Percentiles rank a stretch among this genome's conserved stretches.
Evolutionary conservation across 30 jellyfish, hydroid and myxozoan species (phyloP).

Genomic region (Rhopilema esculentum): DNA sequence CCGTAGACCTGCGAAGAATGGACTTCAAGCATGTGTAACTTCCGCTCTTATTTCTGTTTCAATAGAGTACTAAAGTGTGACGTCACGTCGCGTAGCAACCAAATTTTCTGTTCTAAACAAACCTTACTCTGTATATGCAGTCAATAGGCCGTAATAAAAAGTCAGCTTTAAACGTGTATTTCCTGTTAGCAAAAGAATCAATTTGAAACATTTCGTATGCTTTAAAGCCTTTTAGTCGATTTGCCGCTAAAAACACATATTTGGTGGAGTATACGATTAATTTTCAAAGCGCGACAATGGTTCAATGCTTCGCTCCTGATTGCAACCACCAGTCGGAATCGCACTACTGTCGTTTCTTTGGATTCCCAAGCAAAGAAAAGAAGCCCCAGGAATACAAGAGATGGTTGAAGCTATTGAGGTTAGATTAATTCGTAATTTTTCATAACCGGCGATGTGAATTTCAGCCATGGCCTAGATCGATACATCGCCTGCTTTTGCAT

Average conservation of each 20-base stretch:
- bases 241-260: not conserved
- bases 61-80: constrained; percentile 21
- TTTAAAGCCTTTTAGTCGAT: not conserved
- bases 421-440: not conserved
- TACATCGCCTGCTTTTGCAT: not conserved
- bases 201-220: not conserved
- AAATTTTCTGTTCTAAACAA: constrained; percentile 12
- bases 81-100: constrained; percentile 12
- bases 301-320: not conserved
- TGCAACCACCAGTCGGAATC: constrained; percentile 13
- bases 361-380: constrained; percentile 14
- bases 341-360: constrained; percentile 18
- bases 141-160: not conserved
- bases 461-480: not conserved
- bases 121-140: constrained; percentile 6
- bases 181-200: not conserved
- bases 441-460: not conserved
- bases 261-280: not conserved
- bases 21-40: not conserved
- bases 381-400: not conserved
- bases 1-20: too few relatives aligned
- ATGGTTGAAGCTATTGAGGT: constrained; percentile 4
- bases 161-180: not conserved
- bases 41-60: not conserved
- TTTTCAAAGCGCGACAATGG: not conserved